These are phyloP conservation scores for Apamea monoglypha DNA, from an alignment of 2,888 invertebrate genomes.

Conservation along the genomic window DNA sequence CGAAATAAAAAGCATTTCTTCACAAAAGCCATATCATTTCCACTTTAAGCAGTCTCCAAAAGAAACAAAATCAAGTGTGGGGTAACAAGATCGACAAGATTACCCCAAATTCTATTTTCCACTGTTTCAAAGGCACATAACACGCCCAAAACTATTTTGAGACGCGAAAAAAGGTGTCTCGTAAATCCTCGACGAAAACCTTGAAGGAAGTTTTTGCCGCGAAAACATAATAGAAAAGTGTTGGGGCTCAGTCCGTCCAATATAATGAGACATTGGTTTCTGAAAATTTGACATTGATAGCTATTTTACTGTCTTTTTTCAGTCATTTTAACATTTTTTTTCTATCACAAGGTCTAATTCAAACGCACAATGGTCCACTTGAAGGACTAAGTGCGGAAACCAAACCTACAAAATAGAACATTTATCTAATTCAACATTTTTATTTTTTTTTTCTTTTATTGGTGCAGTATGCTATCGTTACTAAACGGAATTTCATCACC, in stretches of 20 bases:
- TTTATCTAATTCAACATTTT: background rate
- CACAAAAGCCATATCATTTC: constrained; percentile 28
- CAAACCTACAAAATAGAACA: too few species aligned
- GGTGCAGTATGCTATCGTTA: background rate
- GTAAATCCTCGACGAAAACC: constrained; percentile 60
- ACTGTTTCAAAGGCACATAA: constrained; percentile 67
- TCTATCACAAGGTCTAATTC: background rate
- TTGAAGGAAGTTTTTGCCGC: constrained; percentile 62
- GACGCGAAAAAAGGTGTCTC: constrained; percentile 62
- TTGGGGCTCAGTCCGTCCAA: constrained; percentile 20
- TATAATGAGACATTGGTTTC: constrained; percentile 54
- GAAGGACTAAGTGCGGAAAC: too few species aligned
- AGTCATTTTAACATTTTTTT: background rate
- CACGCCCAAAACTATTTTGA: constrained; percentile 65
- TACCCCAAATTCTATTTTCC: constrained; percentile 61
- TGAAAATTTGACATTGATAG: constrained; percentile 44
- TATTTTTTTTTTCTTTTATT: too few species aligned
- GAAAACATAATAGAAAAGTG: constrained; percentile 64
- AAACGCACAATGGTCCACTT: too few species aligned
- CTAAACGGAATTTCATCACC: background rate
- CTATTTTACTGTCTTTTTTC: constrained; percentile 7
- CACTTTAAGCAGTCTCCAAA: constrained; percentile 17
- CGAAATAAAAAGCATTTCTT: background rate
- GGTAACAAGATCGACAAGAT: constrained; percentile 57
- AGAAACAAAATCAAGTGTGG: constrained; percentile 46